phyloP scores from a whole-genome alignment of 2,797 vertebrate genomes.

The Apogon talboti region DNA sequence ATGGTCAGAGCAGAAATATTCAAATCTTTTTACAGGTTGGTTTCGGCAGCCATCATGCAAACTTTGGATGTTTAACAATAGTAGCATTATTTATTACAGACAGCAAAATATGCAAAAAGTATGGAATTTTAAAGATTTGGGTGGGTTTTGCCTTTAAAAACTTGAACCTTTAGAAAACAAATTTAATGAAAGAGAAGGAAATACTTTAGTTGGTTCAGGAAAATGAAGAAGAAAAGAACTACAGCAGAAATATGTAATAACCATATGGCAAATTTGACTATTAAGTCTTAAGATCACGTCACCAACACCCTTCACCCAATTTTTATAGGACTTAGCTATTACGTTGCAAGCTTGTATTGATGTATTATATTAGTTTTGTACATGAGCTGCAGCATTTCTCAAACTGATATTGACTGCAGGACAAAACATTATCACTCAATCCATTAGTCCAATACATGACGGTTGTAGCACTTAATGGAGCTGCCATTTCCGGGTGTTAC shows the following conservation, averaged over 20 bases:
- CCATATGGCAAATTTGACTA: conserved; percentile 43
- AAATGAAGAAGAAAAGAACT: conserved; percentile 35
- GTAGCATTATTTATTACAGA: conserved; percentile 9
- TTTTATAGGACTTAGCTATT: conserved; percentile 26
- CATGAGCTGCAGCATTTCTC: conserved; percentile 18
- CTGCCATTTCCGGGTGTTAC: conserved; percentile 6
- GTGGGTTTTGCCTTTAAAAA: conserved; percentile 45
- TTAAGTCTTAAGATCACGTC: conserved; percentile 30
- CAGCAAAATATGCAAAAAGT: conserved; percentile 16
- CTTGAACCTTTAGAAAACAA: conserved; percentile 33
- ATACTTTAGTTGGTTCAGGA: conserved; percentile 33
- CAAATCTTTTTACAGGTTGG: not conserved
- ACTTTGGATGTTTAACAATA: conserved; percentile 10
- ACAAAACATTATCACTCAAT: conserved; percentile 17
- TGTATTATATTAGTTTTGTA: conserved; percentile 16
- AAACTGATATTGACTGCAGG: conserved; percentile 17
- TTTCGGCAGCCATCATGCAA: conserved; percentile 5
- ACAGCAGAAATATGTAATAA: conserved; percentile 41
- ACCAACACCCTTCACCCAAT: conserved; percentile 23
- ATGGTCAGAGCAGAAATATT: conserved; percentile 2
- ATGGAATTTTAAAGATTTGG: conserved; percentile 24
- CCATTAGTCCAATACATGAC: conserved; percentile 20
- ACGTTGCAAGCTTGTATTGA: conserved; percentile 11
- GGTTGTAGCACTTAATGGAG: conserved; percentile 38
- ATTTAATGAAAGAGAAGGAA: not conserved